Evolutionary conservation across 2,113 vertebrate genomes (phyloP).

Genomic region (Pygoscelis adeliae): DNA sequence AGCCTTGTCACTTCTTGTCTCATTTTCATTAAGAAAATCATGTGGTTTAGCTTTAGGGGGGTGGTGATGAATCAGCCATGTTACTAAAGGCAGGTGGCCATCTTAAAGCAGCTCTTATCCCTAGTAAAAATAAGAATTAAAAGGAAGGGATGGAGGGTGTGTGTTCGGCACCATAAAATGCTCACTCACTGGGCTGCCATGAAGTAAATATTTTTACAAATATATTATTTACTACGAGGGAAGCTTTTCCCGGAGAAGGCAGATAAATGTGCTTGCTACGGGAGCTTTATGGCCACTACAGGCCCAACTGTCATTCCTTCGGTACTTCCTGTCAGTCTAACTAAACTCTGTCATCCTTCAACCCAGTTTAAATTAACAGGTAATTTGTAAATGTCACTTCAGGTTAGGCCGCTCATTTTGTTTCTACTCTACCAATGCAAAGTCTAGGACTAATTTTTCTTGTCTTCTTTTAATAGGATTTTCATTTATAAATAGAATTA

Average conservation of each 20-base stretch:
- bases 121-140: slow-evolving; percentile 27
- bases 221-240: slow-evolving; percentile 75
- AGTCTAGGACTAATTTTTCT: slow-evolving; percentile 94
- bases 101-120: slow-evolving; percentile 36
- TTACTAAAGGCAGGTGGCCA: slow-evolving; percentile 52
- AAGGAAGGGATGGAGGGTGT: not conserved
- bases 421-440: slow-evolving; percentile 94
- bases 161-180: not conserved
- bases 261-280: slow-evolving; percentile 76
- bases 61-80: not conserved
- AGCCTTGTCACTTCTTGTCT: slow-evolving; percentile 67
- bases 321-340: slow-evolving; percentile 93
- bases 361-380: slow-evolving; percentile 99
- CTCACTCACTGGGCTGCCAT: slow-evolving; percentile 34
- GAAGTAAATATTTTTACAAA: slow-evolving; percentile 79
- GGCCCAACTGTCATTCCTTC: slow-evolving; percentile 88
- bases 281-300: slow-evolving; percentile 85
- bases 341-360: slow-evolving; percentile 99
- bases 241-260: slow-evolving; percentile 67
- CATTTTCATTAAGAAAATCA: slow-evolving; percentile 55
- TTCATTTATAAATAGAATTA: slow-evolving; percentile 99
- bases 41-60: slow-evolving; percentile 56
- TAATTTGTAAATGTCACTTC: slow-evolving; percentile 99
- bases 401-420: slow-evolving; percentile 99
- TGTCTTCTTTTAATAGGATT: slow-evolving; percentile 98